These are phyloP conservation scores for Catostomus latipinnis DNA, from an alignment of 2,797 vertebrate species.

Conservation along the genomic window DNA sequence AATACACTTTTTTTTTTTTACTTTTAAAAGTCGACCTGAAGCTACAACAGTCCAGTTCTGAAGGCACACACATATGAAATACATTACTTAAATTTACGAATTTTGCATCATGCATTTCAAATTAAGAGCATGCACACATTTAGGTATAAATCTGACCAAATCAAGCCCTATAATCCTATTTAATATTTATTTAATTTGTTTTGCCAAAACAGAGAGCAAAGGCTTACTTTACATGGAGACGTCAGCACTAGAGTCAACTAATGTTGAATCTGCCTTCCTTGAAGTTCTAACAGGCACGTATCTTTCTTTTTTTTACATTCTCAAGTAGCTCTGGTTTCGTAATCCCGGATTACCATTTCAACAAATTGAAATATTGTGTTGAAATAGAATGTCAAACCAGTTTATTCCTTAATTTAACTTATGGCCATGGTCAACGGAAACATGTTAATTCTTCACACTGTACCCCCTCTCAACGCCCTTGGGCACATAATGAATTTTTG, in stretches of 20 bases:
- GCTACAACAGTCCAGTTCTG: too few relatives aligned
- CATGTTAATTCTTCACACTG: too few relatives aligned
- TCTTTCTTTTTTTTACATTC: not conserved
- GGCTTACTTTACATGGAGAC: slow-evolving; percentile 95
- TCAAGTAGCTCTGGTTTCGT: too few relatives aligned
- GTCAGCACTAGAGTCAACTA: slow-evolving; percentile 93
- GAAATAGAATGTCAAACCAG: too few relatives aligned
- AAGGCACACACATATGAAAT: too few relatives aligned
- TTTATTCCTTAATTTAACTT: too few relatives aligned
- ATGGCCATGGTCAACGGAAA: too few relatives aligned
- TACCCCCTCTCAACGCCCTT: too few relatives aligned
- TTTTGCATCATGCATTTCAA: slow-evolving; percentile 2
- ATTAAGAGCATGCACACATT: not conserved
- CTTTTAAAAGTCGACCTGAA: not conserved
- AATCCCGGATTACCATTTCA: too few relatives aligned
- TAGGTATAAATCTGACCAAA: too few relatives aligned
- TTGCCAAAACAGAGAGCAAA: slow-evolving; percentile 84
- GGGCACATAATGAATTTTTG: too few relatives aligned
- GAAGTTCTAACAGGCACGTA: slow-evolving; percentile 90
- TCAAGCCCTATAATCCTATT: not conserved
- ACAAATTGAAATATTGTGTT: not conserved
- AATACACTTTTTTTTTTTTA: not conserved
- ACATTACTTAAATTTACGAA: not conserved
- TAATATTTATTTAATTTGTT: not conserved
- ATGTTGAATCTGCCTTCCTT: slow-evolving; percentile 94